Evolutionary conservation across 2,797 vertebrate genomes (phyloP).

Genomic region (Gadopsis bispinosus): DNA sequence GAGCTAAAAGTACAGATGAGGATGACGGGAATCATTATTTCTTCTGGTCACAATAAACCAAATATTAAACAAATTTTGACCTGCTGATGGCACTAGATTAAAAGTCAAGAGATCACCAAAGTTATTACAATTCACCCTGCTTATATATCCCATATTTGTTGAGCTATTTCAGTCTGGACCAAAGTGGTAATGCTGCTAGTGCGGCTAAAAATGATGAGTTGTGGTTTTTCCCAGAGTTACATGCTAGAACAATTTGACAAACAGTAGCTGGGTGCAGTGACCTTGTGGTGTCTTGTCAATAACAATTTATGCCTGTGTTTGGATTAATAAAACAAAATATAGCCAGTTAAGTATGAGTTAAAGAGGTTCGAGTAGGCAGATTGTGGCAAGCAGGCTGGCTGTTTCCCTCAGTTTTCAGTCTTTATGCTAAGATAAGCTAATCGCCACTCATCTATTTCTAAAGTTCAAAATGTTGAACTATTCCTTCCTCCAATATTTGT

Average conservation of each 20-base stretch:
- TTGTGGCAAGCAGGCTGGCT: background rate
- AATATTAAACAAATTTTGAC: background rate
- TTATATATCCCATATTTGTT: too few relatives aligned
- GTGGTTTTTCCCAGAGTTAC: background rate
- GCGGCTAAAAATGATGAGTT: background rate
- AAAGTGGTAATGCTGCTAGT: background rate
- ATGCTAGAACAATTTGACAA: background rate
- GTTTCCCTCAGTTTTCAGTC: background rate
- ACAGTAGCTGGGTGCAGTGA: background rate
- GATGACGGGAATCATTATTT: background rate
- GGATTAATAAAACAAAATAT: background rate
- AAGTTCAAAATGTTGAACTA: background rate
- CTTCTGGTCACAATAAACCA: background rate
- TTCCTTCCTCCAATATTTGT: background rate
- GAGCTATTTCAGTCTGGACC: slow-evolving; percentile 1
- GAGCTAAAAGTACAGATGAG: background rate
- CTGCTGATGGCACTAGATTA: background rate
- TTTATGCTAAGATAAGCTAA: slow-evolving; percentile 24
- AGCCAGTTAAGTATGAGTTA: background rate
- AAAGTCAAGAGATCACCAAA: background rate
- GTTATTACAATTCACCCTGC: background rate
- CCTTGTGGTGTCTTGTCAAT: background rate
- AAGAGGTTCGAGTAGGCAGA: background rate
- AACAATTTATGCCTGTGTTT: background rate
- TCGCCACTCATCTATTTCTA: background rate